Evolutionary conservation across 2,113 vertebrate species (phyloP).

Genomic region (Amphilophus citrinellus): DNA sequence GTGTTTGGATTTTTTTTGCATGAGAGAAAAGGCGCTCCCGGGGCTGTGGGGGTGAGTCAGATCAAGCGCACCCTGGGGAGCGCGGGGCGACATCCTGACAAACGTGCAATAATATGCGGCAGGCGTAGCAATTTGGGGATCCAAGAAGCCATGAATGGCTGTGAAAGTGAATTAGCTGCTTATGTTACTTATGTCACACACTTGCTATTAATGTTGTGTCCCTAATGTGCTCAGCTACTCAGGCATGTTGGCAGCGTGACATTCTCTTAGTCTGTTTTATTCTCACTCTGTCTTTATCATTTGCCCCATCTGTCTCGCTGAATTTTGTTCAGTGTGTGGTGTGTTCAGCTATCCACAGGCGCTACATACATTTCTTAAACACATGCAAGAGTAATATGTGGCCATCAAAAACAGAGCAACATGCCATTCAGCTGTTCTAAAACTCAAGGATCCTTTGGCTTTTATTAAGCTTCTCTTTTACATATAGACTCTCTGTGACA

Average conservation of each 20-base stretch:
- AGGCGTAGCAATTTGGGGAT: slow-evolving; percentile 30
- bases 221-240: slow-evolving; percentile 45
- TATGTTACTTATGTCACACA: slow-evolving; percentile 40
- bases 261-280: slow-evolving; percentile 9
- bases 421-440: not conserved
- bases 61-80: slow-evolving; percentile 67
- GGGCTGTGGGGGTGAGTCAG: slow-evolving; percentile 65
- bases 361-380: not conserved
- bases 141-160: slow-evolving; percentile 50
- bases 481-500: not conserved
- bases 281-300: not conserved
- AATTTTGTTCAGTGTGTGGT: slow-evolving; percentile 1
- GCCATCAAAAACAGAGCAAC: not conserved
- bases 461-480: slow-evolving; percentile 14
- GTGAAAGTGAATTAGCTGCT: slow-evolving; percentile 58
- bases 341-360: not conserved
- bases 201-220: slow-evolving; percentile 36
- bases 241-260: not conserved
- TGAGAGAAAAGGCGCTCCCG: slow-evolving; percentile 33
- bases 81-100: slow-evolving; percentile 57
- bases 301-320: slow-evolving; percentile 22
- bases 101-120: slow-evolving; percentile 60
- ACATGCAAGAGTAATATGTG: not conserved
- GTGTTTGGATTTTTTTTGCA: slow-evolving; percentile 33
- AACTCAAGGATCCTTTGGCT: slow-evolving; percentile 27